Percentiles rank a stretch among this genome's conserved stretches.
Evolutionary conservation across 1,140 invertebrate species (phyloP).

Genomic region (Heterodera carotae): DNA sequence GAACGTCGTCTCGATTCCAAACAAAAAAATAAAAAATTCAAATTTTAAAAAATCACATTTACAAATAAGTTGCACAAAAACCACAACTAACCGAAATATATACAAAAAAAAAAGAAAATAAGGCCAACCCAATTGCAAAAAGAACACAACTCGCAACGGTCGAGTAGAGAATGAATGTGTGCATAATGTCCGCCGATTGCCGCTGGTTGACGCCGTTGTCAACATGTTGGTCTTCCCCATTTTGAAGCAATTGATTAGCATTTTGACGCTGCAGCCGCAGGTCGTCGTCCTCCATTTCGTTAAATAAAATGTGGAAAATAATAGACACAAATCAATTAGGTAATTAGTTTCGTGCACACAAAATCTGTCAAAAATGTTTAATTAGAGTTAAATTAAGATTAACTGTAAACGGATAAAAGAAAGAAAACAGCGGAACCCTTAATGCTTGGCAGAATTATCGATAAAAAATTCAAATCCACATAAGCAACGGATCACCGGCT

Average conservation of each 20-base stretch:
- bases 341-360: too few relatives aligned
- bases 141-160: constrained; percentile 1
- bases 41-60: too few relatives aligned
- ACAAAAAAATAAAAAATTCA: not conserved
- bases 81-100: not conserved
- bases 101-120: not conserved
- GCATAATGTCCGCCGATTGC: not conserved
- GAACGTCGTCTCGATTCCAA: too few relatives aligned
- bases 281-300: not conserved
- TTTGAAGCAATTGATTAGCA: not conserved
- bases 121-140: constrained; percentile 13
- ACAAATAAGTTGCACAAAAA: too few relatives aligned
- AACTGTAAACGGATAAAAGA: not conserved
- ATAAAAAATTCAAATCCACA: too few relatives aligned
- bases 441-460: too few relatives aligned
- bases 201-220: constrained; percentile 2
- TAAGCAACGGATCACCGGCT: too few relatives aligned
- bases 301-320: too few relatives aligned
- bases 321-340: too few relatives aligned
- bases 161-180: constrained; percentile 18
- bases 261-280: too few relatives aligned
- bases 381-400: not conserved
- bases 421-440: not conserved
- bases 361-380: too few relatives aligned
- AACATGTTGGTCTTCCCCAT: not conserved